Percentiles rank a stretch among this genome's conserved stretches.
Evolutionary conservation across 2,797 vertebrate genomes (phyloP).

Genomic region (Cirrhinus mrigala): DNA sequence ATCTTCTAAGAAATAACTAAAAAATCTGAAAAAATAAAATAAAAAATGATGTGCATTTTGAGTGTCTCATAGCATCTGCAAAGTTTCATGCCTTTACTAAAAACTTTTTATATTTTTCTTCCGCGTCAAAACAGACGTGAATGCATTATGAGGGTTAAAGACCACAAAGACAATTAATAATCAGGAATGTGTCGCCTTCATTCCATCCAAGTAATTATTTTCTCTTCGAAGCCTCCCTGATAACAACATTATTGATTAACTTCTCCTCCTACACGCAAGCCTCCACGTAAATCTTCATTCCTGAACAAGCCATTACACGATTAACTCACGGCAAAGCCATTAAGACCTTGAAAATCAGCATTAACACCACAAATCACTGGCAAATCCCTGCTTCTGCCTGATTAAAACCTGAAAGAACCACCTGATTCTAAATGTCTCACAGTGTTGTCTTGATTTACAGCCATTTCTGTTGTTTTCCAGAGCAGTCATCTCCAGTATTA

Average conservation of each 20-base stretch:
- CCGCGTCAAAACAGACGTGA: neutral
- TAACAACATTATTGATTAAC: slow-evolving; percentile 14
- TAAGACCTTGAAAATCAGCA: neutral
- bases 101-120: neutral
- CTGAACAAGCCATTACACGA: slow-evolving; percentile 12
- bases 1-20: neutral
- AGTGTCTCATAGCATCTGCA: neutral
- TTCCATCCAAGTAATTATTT: neutral
- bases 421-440: neutral
- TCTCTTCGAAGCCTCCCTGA: slow-evolving; percentile 1
- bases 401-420: neutral
- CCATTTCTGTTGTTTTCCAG: too few species aligned
- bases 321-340: neutral
- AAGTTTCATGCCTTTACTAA: neutral
- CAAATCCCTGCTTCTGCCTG: neutral
- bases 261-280: neutral
- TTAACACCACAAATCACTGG: neutral
- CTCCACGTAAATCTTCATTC: neutral
- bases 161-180: neutral
- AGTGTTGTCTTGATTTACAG: neutral
- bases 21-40: neutral
- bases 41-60: neutral
- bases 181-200: neutral
- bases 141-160: neutral
- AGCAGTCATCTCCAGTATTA: too few species aligned